phyloP scores from a whole-genome alignment of 2,888 invertebrate genomes.

The Erpobdella octoculata region DNA sequence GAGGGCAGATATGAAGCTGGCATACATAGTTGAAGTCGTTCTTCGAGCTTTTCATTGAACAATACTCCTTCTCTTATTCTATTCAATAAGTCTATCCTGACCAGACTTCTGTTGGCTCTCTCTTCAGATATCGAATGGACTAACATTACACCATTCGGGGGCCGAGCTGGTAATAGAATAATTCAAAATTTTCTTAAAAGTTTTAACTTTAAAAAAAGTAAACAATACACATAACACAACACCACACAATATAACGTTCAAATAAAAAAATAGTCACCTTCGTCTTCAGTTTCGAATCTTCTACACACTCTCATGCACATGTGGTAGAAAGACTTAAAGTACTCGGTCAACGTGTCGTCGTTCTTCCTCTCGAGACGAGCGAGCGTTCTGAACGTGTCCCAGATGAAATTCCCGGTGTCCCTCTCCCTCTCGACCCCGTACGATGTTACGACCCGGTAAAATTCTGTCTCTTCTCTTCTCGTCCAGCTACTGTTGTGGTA shows the following conservation, averaged over 20 bases:
- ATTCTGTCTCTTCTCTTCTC: conserved; percentile 89
- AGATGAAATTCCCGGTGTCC: conserved; percentile 57
- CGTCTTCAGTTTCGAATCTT: conserved; percentile 32
- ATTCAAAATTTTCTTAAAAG: not conserved
- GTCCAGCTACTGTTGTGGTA: conserved; percentile 70
- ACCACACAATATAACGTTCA: not conserved
- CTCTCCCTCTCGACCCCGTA: conserved; percentile 80
- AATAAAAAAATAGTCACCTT: conserved; percentile 18
- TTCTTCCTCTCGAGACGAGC: conserved; percentile 85
- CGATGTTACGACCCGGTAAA: conserved; percentile 84
- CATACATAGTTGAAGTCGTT: conserved; percentile 75
- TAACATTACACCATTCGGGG: conserved; percentile 46
- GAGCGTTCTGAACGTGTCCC: conserved; percentile 82
- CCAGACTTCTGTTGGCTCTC: conserved; percentile 81
- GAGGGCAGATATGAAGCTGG: conserved; percentile 84
- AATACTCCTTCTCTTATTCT: conserved; percentile 85
- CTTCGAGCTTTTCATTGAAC: conserved; percentile 74
- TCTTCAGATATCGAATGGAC: conserved; percentile 87
- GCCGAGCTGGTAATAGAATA: conserved; percentile 36
- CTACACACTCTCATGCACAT: conserved; percentile 87
- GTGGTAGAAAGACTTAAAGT: conserved; percentile 89
- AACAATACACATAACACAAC: not conserved
- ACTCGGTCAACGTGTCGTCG: conserved; percentile 91
- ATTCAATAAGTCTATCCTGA: conserved; percentile 82
- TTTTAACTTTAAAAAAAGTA: not conserved